Conservation (phyloP, 1,140 invertebrate genomes). For the Drosophila nannoptera region DNA sequence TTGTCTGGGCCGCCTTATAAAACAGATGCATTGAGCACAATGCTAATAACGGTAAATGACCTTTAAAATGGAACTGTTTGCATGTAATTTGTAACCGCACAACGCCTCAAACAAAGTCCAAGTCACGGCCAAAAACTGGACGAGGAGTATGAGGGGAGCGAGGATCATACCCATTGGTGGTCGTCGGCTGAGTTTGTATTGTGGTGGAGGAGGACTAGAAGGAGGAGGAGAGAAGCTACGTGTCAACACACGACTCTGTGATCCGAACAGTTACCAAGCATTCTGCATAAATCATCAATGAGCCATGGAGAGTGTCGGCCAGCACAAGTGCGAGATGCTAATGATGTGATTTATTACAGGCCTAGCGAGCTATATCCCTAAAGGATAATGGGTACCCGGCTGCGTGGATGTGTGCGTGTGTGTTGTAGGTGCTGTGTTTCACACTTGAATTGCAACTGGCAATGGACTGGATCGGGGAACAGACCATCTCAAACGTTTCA, state of each 20-base stretch:
- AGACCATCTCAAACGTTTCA: slow-evolving; percentile 43
- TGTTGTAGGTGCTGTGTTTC: slow-evolving; percentile 59
- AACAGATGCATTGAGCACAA: slow-evolving; percentile 67
- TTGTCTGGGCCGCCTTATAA: slow-evolving; percentile 28
- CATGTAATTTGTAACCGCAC: slow-evolving; percentile 26
- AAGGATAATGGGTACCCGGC: slow-evolving; percentile 35
- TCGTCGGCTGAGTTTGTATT: background rate
- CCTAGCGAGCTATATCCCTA: slow-evolving; percentile 22
- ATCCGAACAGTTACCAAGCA: slow-evolving; percentile 12
- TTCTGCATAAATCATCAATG: slow-evolving; percentile 56
- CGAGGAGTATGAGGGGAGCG: slow-evolving; percentile 24
- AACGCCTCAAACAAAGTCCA: slow-evolving; percentile 1
- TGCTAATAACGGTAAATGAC: slow-evolving; percentile 65
- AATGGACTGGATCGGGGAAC: slow-evolving; percentile 51
- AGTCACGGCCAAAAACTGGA: slow-evolving; percentile 26
- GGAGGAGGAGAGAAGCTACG: background rate
- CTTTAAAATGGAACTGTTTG: slow-evolving; percentile 27
- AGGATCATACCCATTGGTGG: background rate
- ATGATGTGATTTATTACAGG: slow-evolving; percentile 70
- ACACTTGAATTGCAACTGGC: slow-evolving; percentile 60
- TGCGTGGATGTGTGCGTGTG: background rate
- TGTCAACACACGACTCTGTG: slow-evolving; percentile 62
- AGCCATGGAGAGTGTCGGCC: slow-evolving; percentile 41
- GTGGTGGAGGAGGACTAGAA: slow-evolving; percentile 13
- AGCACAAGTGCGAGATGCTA: slow-evolving; percentile 49